phyloP scores from a whole-genome alignment of 1,140 invertebrate genomes.

The Lasioglossum baleicum region DNA sequence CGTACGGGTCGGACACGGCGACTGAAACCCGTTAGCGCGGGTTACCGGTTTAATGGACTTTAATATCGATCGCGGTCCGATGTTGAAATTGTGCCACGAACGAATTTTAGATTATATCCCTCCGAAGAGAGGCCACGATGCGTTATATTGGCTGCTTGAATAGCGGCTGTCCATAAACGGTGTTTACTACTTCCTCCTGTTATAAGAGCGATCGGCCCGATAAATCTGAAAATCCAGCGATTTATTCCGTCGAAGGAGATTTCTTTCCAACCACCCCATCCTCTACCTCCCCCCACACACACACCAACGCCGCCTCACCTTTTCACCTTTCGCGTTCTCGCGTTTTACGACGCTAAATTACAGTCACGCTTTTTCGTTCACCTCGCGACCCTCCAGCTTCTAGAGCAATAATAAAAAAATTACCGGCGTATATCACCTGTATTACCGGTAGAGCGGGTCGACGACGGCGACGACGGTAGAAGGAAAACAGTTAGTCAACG shows the following conservation, averaged over 20 bases:
- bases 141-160: constrained; percentile 56
- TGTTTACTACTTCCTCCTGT: constrained; percentile 47
- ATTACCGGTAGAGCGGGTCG: too few species aligned
- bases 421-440: too few species aligned
- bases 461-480: too few species aligned
- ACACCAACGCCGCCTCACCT: too few species aligned
- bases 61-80: constrained; percentile 64
- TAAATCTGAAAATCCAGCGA: constrained; percentile 20
- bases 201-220: constrained; percentile 8
- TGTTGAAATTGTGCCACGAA: constrained; percentile 64
- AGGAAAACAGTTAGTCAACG: not conserved
- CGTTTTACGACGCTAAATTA: constrained; percentile 6
- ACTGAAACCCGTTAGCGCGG: constrained; percentile 60
- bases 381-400: not conserved
- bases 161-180: constrained; percentile 50
- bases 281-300: too few species aligned
- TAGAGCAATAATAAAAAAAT: not conserved
- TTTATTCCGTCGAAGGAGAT: not conserved
- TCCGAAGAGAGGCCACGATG: constrained; percentile 17
- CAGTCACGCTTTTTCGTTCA: constrained; percentile 1
- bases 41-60: constrained; percentile 66
- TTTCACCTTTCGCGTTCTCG: not conserved
- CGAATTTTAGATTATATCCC: constrained; percentile 60
- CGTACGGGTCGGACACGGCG: constrained; percentile 58
- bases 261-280: not conserved